These are phyloP conservation scores for Notechis scutatus DNA, from an alignment of 2,113 vertebrate species.

Conservation along the genomic window DNA sequence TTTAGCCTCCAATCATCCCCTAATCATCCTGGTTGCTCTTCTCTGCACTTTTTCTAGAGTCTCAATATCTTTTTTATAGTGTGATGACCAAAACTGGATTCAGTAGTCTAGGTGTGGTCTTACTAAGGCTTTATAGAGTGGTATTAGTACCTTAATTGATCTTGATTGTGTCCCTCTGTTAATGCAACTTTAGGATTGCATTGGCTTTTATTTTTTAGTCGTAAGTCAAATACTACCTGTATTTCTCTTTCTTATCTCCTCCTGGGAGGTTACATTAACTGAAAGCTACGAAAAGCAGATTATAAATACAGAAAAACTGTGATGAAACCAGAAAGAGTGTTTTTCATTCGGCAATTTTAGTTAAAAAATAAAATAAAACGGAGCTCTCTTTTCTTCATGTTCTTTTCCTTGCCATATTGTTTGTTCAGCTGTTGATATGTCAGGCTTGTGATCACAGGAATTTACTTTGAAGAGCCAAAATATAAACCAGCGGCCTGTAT, in stretches of 20 bases:
- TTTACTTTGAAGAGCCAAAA: background rate
- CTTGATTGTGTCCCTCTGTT: too few relatives aligned
- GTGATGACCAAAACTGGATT: too few relatives aligned
- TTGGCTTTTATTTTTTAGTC: too few relatives aligned
- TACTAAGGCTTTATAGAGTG: too few relatives aligned
- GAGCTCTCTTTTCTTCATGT: background rate
- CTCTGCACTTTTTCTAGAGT: too few relatives aligned
- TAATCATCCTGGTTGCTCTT: too few relatives aligned
- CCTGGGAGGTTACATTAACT: background rate
- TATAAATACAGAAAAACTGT: background rate
- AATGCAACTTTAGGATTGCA: too few relatives aligned
- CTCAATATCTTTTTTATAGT: too few relatives aligned
- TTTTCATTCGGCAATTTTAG: slow-evolving; percentile 1
- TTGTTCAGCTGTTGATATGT: background rate
- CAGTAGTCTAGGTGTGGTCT: too few relatives aligned
- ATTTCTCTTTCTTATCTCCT: background rate
- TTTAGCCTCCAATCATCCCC: too few relatives aligned
- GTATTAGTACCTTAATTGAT: too few relatives aligned
- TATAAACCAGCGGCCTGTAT: background rate
- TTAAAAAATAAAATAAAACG: background rate
- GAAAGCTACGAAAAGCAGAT: background rate
- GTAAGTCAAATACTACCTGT: background rate
- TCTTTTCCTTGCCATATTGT: background rate
- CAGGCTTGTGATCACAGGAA: background rate
- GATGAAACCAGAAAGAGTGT: background rate